Conservation (phyloP, 2,888 invertebrate species). For the Myopa testacea region DNA sequence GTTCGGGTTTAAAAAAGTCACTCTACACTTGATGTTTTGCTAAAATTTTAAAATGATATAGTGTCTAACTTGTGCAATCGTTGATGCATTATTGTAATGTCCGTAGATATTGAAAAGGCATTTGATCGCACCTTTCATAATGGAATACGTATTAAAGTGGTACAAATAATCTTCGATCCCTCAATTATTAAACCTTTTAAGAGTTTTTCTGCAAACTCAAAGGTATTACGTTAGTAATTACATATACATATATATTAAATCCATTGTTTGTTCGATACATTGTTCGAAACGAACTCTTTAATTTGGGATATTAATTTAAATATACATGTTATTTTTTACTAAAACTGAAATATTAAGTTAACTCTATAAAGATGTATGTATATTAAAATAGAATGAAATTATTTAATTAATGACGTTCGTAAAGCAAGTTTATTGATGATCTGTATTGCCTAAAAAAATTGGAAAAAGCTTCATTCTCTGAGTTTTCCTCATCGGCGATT, state of each 20-base stretch:
- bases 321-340: too few species aligned
- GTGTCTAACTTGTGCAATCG: not conserved
- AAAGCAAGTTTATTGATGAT: slow-evolving; percentile 52
- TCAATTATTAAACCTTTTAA: not conserved
- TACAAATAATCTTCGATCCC: not conserved
- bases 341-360: too few species aligned
- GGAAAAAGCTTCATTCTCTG: slow-evolving; percentile 54
- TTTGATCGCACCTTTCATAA: not conserved
- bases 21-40: not conserved
- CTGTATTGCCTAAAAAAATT: slow-evolving; percentile 56
- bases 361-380: too few species aligned
- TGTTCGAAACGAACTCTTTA: too few species aligned
- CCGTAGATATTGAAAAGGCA: not conserved
- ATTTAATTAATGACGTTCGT: slow-evolving; percentile 53
- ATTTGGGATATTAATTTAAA: too few species aligned
- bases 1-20: not conserved
- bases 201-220: not conserved
- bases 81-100: not conserved
- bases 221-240: too few species aligned
- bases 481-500: slow-evolving; percentile 47
- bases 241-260: too few species aligned
- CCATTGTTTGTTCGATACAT: too few species aligned
- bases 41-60: not conserved
- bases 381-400: too few species aligned
- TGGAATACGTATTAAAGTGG: too few species aligned